Conservation (phyloP, 2,797 vertebrate genomes). For the Coendou prehensilis region DNA sequence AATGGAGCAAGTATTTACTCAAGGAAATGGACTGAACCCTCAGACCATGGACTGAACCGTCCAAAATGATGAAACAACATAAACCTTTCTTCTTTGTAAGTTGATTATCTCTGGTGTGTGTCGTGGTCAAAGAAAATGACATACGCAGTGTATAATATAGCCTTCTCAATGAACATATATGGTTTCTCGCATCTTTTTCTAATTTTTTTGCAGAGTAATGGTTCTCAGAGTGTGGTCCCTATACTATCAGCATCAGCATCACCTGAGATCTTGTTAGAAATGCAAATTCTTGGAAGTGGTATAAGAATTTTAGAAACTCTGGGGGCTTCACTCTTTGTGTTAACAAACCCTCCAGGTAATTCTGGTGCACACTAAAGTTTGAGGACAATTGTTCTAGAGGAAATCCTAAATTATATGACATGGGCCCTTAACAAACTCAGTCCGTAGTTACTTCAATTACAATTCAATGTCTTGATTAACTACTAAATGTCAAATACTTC, state of each 20-base stretch:
- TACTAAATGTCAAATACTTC: neutral
- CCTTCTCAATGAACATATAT: neutral
- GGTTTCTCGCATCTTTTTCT: neutral
- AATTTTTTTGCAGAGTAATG: neutral
- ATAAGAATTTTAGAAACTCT: neutral
- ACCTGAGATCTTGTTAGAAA: neutral
- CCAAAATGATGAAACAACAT: neutral
- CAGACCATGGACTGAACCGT: neutral
- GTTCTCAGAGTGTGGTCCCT: neutral
- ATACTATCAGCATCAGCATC: neutral
- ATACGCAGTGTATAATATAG: neutral
- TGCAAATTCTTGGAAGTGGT: neutral
- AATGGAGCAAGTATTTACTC: no score
- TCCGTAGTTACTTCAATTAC: neutral
- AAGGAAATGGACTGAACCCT: neutral
- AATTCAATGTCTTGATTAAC: neutral
- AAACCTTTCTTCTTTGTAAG: neutral
- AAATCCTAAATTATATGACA: neutral
- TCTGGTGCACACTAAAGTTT: fast-evolving
- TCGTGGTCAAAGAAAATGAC: neutral
- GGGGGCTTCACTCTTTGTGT: neutral
- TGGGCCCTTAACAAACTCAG: neutral
- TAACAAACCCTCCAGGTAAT: neutral
- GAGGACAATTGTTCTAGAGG: neutral
- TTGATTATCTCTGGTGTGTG: neutral